Conservation (phyloP, 2,888 invertebrate genomes). For the Cephus pulcher region DNA sequence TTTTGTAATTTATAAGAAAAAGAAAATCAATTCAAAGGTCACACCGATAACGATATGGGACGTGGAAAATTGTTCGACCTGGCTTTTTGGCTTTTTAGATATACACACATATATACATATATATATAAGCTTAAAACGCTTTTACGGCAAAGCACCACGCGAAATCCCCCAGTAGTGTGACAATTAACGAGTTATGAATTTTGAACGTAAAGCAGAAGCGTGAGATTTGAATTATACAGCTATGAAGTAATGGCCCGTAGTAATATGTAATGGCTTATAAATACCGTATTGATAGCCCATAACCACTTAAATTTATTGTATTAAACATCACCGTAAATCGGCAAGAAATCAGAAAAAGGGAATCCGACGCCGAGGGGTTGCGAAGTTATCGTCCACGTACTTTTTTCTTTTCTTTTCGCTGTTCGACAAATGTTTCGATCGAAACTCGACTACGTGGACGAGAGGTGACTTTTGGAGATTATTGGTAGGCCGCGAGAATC, state of each 20-base stretch:
- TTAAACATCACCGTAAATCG: constrained; percentile 18
- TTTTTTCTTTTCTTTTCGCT: neutral
- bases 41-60: neutral
- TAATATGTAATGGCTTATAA: constrained; percentile 27
- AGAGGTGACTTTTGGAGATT: neutral
- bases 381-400: neutral
- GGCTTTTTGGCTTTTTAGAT: constrained; percentile 14
- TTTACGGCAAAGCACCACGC: neutral
- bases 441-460: neutral
- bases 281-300: constrained; percentile 27
- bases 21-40: neutral
- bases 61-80: neutral
- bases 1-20: neutral
- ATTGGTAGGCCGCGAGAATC: neutral
- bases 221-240: neutral
- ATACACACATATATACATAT: neutral
- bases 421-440: neutral
- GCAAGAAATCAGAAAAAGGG: neutral
- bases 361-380: neutral
- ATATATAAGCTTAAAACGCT: constrained; percentile 5
- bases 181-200: constrained; percentile 6
- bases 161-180: constrained; percentile 1
- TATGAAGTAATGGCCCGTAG: constrained; percentile 18
- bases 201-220: constrained; percentile 2
- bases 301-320: constrained; percentile 15